Base-by-base conservation (phyloP, 2,113 vertebrate species). In the Herpetotheres cachinnans region DNA sequence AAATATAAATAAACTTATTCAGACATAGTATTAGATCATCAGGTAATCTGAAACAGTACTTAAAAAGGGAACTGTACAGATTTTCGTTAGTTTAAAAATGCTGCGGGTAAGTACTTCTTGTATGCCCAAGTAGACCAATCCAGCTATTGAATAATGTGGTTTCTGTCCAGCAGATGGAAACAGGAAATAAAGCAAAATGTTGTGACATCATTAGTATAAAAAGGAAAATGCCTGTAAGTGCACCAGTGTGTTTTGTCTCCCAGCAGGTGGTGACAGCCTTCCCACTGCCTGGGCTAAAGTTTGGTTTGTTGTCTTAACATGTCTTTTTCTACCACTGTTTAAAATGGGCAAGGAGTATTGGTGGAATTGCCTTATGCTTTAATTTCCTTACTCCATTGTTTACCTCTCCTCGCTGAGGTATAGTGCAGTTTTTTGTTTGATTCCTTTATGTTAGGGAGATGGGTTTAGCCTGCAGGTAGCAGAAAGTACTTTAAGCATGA, bases 1-100 rank as follows among this genome's bases (percentile, higher is more conserved):
- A 95, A 95, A 95, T 94, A 84, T 49, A 97, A 96, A 95, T 90
- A 96, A 95, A 89, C 44, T 62, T 62, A 30, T 74, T 94, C 93
- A 90, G 47, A 25, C 21, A 13, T 59, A 13, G 18, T 74, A 12
- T 94, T 89, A 85, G 58, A 65, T 84, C 30, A 44, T 89, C 67
- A 92, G 61, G n/a, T 95, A 82, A 80, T n/a, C 71, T 72, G 34
- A 92, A 97, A 78, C 16, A 34, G 47, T 83, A 32, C 49, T 65
- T 95, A 66, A 79, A 82, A 90, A n/a, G 32, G 85, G 40, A 88
- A 8, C 54, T 5, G 11, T 36, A 58, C 29, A n/a, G 30, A 26
- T 84, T 90, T 93, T 76, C 76, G 11, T 73, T 80, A 14, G 18
- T 86, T 77, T 86, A 19, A 72, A 87, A 86, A 27, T 80, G 36